phyloP scores from a whole-genome alignment of 1,140 invertebrate genomes.

The Leptestheria dahalacensis region DNA sequence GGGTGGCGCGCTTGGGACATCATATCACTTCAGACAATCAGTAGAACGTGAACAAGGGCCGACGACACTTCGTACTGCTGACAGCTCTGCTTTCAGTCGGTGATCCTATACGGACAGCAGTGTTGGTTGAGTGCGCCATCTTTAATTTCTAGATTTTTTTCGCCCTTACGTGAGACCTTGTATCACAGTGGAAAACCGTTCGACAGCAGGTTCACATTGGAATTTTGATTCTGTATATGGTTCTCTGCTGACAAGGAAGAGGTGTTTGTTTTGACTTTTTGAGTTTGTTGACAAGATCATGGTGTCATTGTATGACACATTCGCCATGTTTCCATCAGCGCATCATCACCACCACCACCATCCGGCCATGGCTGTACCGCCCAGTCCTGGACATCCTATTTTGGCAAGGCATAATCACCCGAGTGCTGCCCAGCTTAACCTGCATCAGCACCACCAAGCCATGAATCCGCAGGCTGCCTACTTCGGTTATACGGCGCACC shows the following conservation, averaged over 20 bases:
- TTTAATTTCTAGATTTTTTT: neutral
- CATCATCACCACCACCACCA: constrained; percentile 15
- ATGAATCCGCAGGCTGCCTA: constrained; percentile 10
- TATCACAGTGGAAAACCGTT: neutral
- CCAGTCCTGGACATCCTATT: constrained; percentile 1
- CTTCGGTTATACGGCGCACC: constrained; percentile 15
- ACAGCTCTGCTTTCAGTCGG: neutral
- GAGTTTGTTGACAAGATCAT: neutral
- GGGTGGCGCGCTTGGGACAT: neutral
- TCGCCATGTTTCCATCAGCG: constrained; percentile 17
- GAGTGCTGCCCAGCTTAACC: neutral
- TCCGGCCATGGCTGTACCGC: neutral
- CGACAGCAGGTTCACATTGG: neutral
- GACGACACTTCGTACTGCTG: neutral
- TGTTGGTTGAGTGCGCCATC: no score
- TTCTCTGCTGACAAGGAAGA: neutral
- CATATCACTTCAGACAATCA: neutral
- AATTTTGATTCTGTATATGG: neutral
- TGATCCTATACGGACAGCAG: no score
- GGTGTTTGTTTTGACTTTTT: neutral
- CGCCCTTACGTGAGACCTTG: neutral
- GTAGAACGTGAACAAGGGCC: neutral
- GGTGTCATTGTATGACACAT: constrained; percentile 15
- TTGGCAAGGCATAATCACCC: constrained; percentile 7
- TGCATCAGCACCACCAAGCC: constrained; percentile 11